Evolutionary conservation across 2,797 vertebrate species (phyloP).

Genomic region (Rousettus madagascariensis): DNA sequence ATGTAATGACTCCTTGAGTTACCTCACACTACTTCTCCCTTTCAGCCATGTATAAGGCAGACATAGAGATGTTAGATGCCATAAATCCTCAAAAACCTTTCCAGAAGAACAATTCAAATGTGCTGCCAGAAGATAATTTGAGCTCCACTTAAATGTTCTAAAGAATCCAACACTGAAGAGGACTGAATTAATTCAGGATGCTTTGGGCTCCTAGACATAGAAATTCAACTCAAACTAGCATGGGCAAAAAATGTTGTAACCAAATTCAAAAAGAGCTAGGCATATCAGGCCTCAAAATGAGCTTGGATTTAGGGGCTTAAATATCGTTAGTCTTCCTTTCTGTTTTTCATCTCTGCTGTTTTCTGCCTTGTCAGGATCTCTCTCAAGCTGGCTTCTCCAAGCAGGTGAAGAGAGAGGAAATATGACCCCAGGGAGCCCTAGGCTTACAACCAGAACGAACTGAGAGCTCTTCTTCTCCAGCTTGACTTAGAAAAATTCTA

Average conservation of each 20-base stretch:
- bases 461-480: background rate
- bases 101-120: background rate
- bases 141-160: background rate
- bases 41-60: background rate
- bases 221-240: background rate
- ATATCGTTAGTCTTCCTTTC: background rate
- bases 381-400: conserved; percentile 11
- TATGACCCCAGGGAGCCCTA: background rate
- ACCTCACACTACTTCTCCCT: background rate
- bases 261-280: background rate
- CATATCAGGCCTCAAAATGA: background rate
- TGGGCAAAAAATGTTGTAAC: background rate
- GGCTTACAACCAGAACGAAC: background rate
- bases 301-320: background rate
- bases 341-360: background rate
- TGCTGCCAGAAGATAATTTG: background rate
- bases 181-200: background rate
- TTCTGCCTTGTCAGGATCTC: conserved; percentile 6
- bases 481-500: background rate
- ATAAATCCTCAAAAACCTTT: conserved; percentile 9
- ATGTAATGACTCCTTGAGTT: background rate
- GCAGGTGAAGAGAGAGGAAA: background rate
- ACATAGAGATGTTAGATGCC: background rate
- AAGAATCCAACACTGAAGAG: background rate
- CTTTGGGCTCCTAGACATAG: background rate